A percentile compares a stretch with the other conserved stretches of the same genome.
Conservation (phyloP, 2,797 vertebrate genomes). For the Hypotaenidia philippensis region DNA sequence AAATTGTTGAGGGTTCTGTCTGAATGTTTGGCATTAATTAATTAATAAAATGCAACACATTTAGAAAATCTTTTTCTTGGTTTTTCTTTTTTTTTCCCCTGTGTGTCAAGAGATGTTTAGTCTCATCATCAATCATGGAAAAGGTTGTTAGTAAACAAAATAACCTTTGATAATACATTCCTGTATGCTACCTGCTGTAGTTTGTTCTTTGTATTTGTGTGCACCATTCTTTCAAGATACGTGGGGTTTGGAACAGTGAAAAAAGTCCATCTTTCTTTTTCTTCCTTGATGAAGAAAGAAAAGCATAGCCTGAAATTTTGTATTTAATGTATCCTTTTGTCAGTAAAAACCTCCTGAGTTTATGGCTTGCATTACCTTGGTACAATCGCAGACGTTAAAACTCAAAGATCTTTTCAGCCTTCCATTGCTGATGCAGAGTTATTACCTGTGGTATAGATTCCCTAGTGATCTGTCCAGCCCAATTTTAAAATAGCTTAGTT, state of each 20-base stretch:
- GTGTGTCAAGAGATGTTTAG: background rate
- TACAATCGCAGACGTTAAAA: background rate
- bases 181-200: background rate
- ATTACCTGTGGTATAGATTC: background rate
- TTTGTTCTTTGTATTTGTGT: constrained; percentile 7
- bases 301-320: background rate
- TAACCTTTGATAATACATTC: background rate
- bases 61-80: background rate
- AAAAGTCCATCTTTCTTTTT: background rate
- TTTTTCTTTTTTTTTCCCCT: background rate
- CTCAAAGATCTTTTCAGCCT: background rate
- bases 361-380: background rate
- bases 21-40: background rate
- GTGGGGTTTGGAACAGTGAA: background rate
- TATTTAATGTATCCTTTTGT: background rate
- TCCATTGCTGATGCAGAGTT: background rate
- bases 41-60: constrained; percentile 13
- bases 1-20: background rate
- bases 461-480: background rate
- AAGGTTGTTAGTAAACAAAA: constrained; percentile 36
- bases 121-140: background rate
- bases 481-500: background rate
- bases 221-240: constrained; percentile 20
- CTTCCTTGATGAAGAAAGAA: background rate
- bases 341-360: background rate